phyloP scores from a whole-genome alignment of 1,140 invertebrate genomes.

The Apolygus lucorum region DNA sequence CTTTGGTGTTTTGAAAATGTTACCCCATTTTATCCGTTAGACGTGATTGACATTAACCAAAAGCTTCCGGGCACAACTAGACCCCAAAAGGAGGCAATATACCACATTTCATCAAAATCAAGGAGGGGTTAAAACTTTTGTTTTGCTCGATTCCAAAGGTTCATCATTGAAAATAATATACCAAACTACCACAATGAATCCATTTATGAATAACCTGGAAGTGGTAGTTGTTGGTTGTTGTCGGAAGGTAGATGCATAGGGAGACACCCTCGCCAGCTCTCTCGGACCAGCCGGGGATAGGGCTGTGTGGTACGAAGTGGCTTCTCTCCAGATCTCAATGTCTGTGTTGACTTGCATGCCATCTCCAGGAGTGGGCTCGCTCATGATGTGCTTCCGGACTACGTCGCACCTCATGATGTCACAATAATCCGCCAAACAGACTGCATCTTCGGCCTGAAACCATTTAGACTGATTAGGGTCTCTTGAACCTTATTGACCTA shows the following conservation, averaged over 20 bases:
- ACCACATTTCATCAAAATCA: no score
- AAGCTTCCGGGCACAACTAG: no score
- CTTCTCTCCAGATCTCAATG: slow-evolving; percentile 65
- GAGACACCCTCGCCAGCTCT: slow-evolving; percentile 37
- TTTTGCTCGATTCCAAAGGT: no score
- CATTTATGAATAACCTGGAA: slow-evolving; percentile 19
- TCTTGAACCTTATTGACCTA: no score
- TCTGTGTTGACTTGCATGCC: slow-evolving; percentile 54
- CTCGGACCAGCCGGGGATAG: slow-evolving; percentile 43
- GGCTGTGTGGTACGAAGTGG: slow-evolving; percentile 54
- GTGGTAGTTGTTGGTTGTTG: background rate
- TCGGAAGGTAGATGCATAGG: background rate
- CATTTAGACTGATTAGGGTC: no score
- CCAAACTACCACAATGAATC: no score
- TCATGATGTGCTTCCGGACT: slow-evolving; percentile 58
- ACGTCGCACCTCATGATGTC: slow-evolving; percentile 92
- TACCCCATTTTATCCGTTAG: no score
- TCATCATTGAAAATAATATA: no score
- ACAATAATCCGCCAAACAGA: slow-evolving; percentile 88
- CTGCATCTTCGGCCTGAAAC: slow-evolving; percentile 72
- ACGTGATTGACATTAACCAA: no score
- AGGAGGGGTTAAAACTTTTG: no score
- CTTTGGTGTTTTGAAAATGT: no score
- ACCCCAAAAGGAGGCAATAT: no score
- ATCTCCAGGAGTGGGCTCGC: slow-evolving; percentile 37